Percentiles rank a stretch among this genome's conserved stretches.
These are phyloP conservation scores for Clarias magur DNA, from an alignment of 2,113 vertebrate genomes.

Conservation along the genomic window DNA sequence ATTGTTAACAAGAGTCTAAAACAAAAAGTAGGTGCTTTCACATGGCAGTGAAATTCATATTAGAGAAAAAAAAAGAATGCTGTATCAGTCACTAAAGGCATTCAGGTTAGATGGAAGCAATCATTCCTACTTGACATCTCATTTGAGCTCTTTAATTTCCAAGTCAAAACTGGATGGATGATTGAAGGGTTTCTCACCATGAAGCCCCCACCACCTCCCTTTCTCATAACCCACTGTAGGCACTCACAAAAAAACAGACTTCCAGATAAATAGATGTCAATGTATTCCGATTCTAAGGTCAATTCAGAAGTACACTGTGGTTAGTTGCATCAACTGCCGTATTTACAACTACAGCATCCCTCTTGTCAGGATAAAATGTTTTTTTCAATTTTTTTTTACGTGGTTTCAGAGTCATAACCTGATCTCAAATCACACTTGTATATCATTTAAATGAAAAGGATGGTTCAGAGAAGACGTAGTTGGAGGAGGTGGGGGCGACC, in stretches of 20 bases:
- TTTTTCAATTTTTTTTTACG: neutral
- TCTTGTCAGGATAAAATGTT: neutral
- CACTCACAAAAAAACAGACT: constrained; percentile 10
- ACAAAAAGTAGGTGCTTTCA: constrained; percentile 18
- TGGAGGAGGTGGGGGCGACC: neutral
- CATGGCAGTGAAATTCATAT: constrained; percentile 30
- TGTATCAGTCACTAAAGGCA: constrained; percentile 33
- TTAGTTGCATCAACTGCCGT: neutral
- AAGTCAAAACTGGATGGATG: constrained; percentile 39
- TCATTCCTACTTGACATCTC: constrained; percentile 55
- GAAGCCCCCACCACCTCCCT: neutral
- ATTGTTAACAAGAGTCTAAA: constrained; percentile 35
- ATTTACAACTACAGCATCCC: neutral
- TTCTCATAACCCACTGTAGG: constrained; percentile 6
- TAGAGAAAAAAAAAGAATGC: constrained; percentile 21
- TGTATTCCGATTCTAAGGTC: constrained; percentile 18
- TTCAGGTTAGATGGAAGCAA: constrained; percentile 51
- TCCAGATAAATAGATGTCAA: constrained; percentile 44
- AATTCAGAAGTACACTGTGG: neutral
- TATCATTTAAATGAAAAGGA: neutral
- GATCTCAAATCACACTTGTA: neutral
- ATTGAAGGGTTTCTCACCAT: constrained; percentile 33
- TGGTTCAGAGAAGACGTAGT: neutral
- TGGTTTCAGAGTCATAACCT: neutral
- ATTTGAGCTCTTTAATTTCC: constrained; percentile 49